phyloP scores from a whole-genome alignment of 2,888 invertebrate genomes.

The Drosophila longiperda region DNA sequence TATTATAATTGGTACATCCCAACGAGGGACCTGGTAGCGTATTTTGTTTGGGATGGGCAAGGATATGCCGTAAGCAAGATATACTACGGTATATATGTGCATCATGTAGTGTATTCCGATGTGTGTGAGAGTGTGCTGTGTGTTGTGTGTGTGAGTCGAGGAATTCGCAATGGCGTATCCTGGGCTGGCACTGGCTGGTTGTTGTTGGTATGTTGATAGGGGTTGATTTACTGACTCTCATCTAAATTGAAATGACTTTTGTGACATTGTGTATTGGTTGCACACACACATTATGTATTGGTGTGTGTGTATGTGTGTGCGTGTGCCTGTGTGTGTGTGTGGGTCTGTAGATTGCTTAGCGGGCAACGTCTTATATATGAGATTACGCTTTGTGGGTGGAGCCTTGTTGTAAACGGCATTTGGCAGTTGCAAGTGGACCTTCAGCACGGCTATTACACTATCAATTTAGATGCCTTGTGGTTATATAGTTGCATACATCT shows the following conservation, averaged over 20 bases:
- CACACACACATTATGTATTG: conserved; percentile 35
- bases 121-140: conserved; percentile 1
- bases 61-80: conserved; percentile 36
- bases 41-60: conserved; percentile 12
- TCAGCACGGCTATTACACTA: conserved; percentile 58
- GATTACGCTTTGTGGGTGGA: conserved; percentile 69
- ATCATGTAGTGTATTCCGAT: conserved; percentile 18
- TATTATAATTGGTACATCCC: background rate
- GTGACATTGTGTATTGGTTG: conserved; percentile 75
- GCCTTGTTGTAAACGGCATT: conserved; percentile 62
- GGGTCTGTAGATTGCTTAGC: conserved; percentile 28
- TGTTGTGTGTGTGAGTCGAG: conserved; percentile 35
- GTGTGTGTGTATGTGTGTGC: background rate
- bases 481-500: conserved; percentile 31
- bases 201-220: conserved; percentile 82
- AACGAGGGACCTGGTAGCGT: conserved; percentile 2
- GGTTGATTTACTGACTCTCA: conserved; percentile 85
- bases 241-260: conserved; percentile 84
- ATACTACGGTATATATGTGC: conserved; percentile 13
- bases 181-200: conserved; percentile 65
- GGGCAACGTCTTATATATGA: conserved; percentile 53
- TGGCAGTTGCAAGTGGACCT: conserved; percentile 14
- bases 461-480: conserved; percentile 57
- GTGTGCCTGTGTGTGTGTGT: background rate
- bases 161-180: conserved; percentile 73